These are phyloP conservation scores for Ennomos quercinarius DNA, from an alignment of 2,888 invertebrate species.

Conservation along the genomic window DNA sequence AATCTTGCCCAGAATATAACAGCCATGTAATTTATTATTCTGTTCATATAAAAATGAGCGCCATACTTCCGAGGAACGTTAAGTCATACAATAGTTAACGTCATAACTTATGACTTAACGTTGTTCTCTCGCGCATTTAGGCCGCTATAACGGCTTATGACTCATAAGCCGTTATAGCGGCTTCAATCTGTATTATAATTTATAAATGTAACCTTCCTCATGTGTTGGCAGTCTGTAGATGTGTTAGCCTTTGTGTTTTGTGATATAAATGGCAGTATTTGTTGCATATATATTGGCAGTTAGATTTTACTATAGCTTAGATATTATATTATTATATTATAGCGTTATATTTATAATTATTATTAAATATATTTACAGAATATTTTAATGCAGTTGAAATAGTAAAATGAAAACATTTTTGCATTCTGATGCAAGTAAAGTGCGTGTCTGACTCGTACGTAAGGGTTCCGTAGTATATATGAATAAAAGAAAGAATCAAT, in stretches of 20 bases:
- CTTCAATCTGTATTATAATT: no score
- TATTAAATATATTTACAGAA: neutral
- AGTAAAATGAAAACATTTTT: neutral
- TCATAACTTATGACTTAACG: no score
- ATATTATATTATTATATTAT: no score
- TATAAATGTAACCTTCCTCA: conserved; percentile 15
- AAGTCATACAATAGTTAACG: no score
- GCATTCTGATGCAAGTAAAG: neutral
- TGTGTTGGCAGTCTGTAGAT: conserved; percentile 14
- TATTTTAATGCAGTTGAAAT: neutral
- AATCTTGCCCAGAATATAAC: no score
- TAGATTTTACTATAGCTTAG: neutral
- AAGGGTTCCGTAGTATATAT: neutral
- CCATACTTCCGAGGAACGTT: no score
- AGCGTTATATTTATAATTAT: neutral
- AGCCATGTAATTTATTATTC: no score
- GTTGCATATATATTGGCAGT: conserved; percentile 24
- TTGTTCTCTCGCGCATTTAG: no score
- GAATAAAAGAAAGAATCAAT: neutral
- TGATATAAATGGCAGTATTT: conserved; percentile 48
- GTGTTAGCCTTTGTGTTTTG: conserved; percentile 39
- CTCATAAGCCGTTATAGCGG: no score
- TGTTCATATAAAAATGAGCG: no score
- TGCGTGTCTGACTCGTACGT: neutral
- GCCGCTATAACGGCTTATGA: no score